These are phyloP conservation scores for Tillus elongatus DNA, from an alignment of 2,888 invertebrate genomes.

Conservation along the genomic window DNA sequence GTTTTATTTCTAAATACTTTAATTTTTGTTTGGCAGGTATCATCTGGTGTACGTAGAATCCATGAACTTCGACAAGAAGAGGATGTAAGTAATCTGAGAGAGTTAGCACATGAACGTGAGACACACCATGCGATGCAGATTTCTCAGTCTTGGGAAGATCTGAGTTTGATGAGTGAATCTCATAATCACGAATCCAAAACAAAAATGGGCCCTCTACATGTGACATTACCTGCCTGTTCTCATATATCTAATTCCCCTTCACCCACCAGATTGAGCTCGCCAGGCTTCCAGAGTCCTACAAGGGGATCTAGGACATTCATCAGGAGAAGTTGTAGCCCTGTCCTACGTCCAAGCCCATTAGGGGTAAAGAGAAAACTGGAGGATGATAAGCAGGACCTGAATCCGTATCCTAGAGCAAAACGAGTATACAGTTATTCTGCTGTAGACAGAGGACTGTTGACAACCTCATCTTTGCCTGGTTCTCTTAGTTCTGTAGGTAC, in stretches of 20 bases:
- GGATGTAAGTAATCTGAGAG: constrained; percentile 71
- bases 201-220: constrained; percentile 42
- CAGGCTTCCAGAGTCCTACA: constrained; percentile 54
- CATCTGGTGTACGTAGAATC: constrained; percentile 61
- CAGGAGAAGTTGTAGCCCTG: constrained; percentile 80
- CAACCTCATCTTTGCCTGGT: constrained; percentile 43
- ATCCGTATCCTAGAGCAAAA: constrained; percentile 40
- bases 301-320: constrained; percentile 61
- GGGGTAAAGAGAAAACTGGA: constrained; percentile 61
- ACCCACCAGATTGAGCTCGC: constrained; percentile 35
- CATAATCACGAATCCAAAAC: constrained; percentile 36
- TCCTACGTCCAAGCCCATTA: constrained; percentile 67
- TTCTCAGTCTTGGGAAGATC: constrained; percentile 90
- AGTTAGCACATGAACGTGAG: constrained; percentile 86
- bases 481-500: constrained; percentile 51
- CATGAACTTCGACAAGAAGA: constrained; percentile 83
- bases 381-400: constrained; percentile 43
- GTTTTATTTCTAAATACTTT: neutral
- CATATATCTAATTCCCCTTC: constrained; percentile 33
- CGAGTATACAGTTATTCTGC: constrained; percentile 38
- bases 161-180: constrained; percentile 61
- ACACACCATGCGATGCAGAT: constrained; percentile 87
- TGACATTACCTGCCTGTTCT: constrained; percentile 37
- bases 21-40: constrained; percentile 21
- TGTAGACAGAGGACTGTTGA: constrained; percentile 34